A percentile compares a stretch with the other conserved stretches of the same genome.
Conservation (phyloP, 64 coral and sea anemone species). For the Stichodactyla helianthus region DNA sequence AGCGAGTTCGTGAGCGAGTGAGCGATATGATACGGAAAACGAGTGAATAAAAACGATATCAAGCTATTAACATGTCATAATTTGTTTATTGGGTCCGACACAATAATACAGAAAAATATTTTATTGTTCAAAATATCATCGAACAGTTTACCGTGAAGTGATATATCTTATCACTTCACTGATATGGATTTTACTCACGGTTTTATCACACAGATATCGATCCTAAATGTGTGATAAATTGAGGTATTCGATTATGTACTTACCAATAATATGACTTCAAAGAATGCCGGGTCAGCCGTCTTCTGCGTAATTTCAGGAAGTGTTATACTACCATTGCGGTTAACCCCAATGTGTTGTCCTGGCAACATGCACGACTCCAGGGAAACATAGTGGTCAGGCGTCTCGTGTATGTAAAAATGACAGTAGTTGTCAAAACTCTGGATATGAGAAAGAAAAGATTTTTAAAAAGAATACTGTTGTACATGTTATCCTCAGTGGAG, state of each 20-base stretch:
- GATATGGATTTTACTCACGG: too few species aligned
- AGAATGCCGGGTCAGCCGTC: constrained; percentile 26
- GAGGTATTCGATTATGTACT: background rate
- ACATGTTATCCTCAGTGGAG: background rate
- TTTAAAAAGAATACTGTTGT: background rate
- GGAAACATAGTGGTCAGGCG: constrained; percentile 45
- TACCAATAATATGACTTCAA: constrained; percentile 61
- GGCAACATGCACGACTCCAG: constrained; percentile 56
- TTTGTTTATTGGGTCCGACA: too few species aligned
- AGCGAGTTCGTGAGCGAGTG: too few species aligned
- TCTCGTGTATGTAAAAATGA: constrained; percentile 59
- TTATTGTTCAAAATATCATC: too few species aligned
- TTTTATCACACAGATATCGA: too few species aligned
- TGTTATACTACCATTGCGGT: constrained; percentile 12
- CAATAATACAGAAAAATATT: too few species aligned
- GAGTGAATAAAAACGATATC: too few species aligned
- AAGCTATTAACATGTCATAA: too few species aligned
- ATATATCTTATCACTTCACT: too few species aligned
- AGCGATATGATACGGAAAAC: too few species aligned
- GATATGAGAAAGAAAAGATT: background rate
- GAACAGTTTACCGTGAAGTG: too few species aligned
- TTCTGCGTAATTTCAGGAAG: constrained; percentile 16
- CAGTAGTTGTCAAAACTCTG: constrained; percentile 60
- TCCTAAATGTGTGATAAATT: too few species aligned
- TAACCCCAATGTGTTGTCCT: constrained; percentile 43